Evolutionary conservation across 1,140 invertebrate genomes (phyloP).

Genomic region (Mamestra configurata): DNA sequence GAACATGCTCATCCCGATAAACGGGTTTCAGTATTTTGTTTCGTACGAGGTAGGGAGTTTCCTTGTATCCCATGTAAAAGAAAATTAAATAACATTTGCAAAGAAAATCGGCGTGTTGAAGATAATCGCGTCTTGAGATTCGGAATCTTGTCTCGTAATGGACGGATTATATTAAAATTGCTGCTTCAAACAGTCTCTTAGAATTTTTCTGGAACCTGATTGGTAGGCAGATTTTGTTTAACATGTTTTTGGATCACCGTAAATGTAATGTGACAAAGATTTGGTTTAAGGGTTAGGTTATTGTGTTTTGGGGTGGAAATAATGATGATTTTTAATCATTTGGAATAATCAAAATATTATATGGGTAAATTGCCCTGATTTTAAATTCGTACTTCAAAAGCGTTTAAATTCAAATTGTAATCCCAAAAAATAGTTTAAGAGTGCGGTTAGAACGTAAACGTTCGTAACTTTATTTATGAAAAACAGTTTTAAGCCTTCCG

Average conservation of each 20-base stretch:
- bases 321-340: no score
- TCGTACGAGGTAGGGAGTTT: background rate
- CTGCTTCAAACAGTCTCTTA: background rate
- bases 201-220: slow-evolving; percentile 2
- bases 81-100: slow-evolving; percentile 29
- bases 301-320: no score
- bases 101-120: slow-evolving; percentile 19
- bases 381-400: no score
- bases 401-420: no score
- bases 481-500: no score
- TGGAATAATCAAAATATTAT: no score
- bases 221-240: background rate
- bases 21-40: slow-evolving; percentile 28
- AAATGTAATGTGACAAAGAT: background rate
- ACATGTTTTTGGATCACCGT: background rate
- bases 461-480: no score
- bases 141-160: slow-evolving; percentile 8
- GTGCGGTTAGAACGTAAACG: no score
- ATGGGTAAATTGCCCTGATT: no score
- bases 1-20: background rate
- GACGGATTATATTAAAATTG: slow-evolving; percentile 14
- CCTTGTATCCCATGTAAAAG: slow-evolving; percentile 1
- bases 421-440: no score
- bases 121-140: slow-evolving; percentile 3
- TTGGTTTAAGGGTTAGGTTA: background rate